These are phyloP conservation scores for Linnaemya vulpina DNA, from an alignment of 2,888 invertebrate genomes.

Conservation along the genomic window DNA sequence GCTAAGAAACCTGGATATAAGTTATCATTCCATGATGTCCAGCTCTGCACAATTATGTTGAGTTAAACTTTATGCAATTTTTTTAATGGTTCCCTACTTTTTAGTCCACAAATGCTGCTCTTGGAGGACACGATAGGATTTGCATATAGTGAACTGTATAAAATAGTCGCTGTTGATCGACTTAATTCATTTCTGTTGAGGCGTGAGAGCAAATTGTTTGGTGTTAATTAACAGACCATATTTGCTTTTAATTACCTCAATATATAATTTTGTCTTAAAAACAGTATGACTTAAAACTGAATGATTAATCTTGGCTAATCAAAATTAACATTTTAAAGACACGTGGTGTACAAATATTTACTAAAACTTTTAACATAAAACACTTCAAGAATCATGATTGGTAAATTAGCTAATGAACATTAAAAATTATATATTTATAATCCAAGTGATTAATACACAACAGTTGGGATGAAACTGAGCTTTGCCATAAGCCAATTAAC, in stretches of 20 bases:
- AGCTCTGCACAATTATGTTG: no score
- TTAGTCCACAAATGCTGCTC: no score
- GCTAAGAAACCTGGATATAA: no score
- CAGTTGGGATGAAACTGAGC: not conserved
- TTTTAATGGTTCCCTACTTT: no score
- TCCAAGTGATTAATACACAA: not conserved
- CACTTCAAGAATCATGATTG: not conserved
- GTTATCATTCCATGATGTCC: no score
- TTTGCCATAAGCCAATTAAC: no score
- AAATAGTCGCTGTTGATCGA: not conserved
- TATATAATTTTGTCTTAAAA: constrained; percentile 12
- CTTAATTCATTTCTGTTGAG: not conserved
- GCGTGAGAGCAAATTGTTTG: not conserved
- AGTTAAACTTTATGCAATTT: no score
- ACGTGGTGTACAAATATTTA: not conserved
- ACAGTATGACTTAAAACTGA: constrained; percentile 22
- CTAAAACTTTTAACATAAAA: not conserved
- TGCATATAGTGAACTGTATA: not conserved
- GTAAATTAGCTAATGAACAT: not conserved
- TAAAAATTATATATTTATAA: not conserved
- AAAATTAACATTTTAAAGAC: not conserved
- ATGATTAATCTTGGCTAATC: not conserved
- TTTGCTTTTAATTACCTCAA: not conserved
- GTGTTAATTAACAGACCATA: constrained; percentile 29
- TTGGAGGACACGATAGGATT: no score